Evolutionary conservation across 2,888 invertebrate genomes (phyloP), one percentile per base, ranked within the genome.

Genomic region (Mythimna impura): DNA sequence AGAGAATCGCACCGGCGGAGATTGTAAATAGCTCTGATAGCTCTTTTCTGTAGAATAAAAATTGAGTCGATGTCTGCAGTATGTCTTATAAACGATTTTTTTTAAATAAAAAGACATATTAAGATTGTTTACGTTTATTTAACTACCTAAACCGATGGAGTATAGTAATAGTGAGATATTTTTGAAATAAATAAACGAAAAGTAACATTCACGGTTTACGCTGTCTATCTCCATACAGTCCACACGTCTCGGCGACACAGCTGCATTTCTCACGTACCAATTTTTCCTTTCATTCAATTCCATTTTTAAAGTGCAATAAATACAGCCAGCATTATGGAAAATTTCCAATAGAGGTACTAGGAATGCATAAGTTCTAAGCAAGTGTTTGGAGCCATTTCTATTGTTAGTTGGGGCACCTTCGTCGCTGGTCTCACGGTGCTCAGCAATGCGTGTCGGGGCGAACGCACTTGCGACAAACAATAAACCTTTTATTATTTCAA

Each of bases 371-470:
- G 73, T 83, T 83, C 83, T 79, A 81, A 83, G 71, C 52, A 55
- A 67, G 80, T 73, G 74, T 79, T 83, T 79, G 71, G 66, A 68
- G 68, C 62, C 61, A 80, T 82, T 81, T 77, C 74, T 82, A 80
- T 77, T 82, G 82, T 82, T 76, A 75, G 77, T 69, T 66, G 73
- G 22, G 76, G 50, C 47, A 47, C 36, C 73, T 40, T 66, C n/a
- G 54, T 34, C 75, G 25, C 22, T 36, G 73, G 85, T 91, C 91
- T 72, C 91, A 90, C 91, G 91, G 75, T 74, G 82, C 78, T 85
- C 91, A 87, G 88, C 86, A 80, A 88, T 89, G 91, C 90, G 88
- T 89, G 90, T 87, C 91, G 91, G 82, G 92, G 90, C 89, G 88
- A 92, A 92, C 87, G 91, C 80, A 91, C 86, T 72, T 88, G 83